phyloP scores from a whole-genome alignment of 35 echinoderm and acorn worm genomes.

The Eucidaris tribuloides region DNA sequence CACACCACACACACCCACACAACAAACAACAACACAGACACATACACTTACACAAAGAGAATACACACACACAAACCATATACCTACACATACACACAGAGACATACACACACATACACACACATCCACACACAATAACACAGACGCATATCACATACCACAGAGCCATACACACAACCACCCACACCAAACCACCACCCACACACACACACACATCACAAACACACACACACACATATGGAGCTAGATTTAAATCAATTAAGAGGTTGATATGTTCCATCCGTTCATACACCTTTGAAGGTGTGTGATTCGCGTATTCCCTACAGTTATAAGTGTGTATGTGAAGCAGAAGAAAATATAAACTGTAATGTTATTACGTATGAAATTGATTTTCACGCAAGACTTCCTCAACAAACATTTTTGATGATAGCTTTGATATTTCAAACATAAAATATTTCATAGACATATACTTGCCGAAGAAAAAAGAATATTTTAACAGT shows the following conservation, averaged over 20 bases:
- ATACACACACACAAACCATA: no score
- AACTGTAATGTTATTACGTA: not conserved
- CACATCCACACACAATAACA: no score
- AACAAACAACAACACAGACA: no score
- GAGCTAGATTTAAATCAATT: not conserved
- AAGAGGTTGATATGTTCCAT: not conserved
- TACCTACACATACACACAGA: no score
- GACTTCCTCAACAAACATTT: not conserved
- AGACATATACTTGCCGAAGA: not conserved
- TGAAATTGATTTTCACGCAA: not conserved
- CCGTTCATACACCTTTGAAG: no score
- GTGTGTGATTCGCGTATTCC: not conserved
- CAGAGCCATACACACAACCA: no score
- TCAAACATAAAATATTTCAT: not conserved
- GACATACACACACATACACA: no score
- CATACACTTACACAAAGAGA: no score
- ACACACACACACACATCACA: not conserved
- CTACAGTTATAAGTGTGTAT: not conserved
- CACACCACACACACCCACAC: no score
- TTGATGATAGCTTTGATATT: not conserved
- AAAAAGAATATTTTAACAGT: not conserved
- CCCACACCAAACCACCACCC: not conserved
- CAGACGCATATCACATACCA: no score
- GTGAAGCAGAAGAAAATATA: not conserved
- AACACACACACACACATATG: not conserved